A percentile compares a stretch with the other conserved stretches of the same genome.
These are phyloP conservation scores for Cygnus atratus DNA, from an alignment of 2,113 vertebrate genomes.

Conservation along the genomic window DNA sequence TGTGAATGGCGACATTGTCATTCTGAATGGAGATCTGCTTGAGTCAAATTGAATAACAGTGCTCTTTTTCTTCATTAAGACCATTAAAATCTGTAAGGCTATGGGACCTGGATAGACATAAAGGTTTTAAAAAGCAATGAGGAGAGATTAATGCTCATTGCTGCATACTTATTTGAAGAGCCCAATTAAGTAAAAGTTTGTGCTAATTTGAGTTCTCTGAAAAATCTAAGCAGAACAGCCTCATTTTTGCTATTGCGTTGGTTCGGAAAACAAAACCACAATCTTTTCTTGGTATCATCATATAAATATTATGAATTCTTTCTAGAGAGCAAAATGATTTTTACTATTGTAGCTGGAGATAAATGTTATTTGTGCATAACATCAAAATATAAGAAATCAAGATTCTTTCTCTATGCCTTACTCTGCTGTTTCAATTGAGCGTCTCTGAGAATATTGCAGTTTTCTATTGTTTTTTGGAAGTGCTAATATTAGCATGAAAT, in stretches of 20 bases:
- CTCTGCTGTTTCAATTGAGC: constrained; percentile 40
- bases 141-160: constrained; percentile 22
- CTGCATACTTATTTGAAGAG: constrained; percentile 15
- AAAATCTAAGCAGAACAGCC: constrained; percentile 17
- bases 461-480: constrained; percentile 73
- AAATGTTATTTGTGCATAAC: constrained; percentile 9
- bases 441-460: constrained; percentile 64
- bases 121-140: constrained; percentile 52
- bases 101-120: constrained; percentile 20
- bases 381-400: constrained; percentile 1
- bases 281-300: neutral
- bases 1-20: constrained; percentile 32
- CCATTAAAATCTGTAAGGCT: constrained; percentile 42
- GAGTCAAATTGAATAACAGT: constrained; percentile 43
- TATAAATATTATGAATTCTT: constrained; percentile 53
- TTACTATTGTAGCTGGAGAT: neutral
- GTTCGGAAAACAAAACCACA: neutral
- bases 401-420: constrained; percentile 27
- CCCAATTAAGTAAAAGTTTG: constrained; percentile 53
- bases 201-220: constrained; percentile 18
- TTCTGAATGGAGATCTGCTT: constrained; percentile 40
- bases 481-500: constrained; percentile 78
- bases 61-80: constrained; percentile 59
- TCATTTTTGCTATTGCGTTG: constrained; percentile 17
- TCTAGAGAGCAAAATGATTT: constrained; percentile 28